Evolutionary conservation across 1,140 invertebrate genomes (phyloP).

Genomic region (Aradophagus sp.): DNA sequence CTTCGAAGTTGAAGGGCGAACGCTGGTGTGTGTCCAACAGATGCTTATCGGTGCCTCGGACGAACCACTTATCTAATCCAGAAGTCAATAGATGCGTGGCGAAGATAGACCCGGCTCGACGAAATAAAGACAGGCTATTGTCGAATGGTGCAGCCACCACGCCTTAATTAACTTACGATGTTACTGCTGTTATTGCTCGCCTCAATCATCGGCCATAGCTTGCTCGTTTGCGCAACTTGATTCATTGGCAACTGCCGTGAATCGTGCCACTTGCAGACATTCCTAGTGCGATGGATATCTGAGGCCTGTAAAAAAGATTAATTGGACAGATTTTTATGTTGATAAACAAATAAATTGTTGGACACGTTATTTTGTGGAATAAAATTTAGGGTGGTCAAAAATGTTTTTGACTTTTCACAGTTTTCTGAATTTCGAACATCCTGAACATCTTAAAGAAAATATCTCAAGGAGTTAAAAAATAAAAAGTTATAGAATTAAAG

Average conservation of each 20-base stretch:
- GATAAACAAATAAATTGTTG: constrained; percentile 47
- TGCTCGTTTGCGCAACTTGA: constrained; percentile 39
- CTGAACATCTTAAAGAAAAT: too few species aligned
- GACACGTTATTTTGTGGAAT: too few species aligned
- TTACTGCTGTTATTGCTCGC: constrained; percentile 59
- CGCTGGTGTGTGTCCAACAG: constrained; percentile 61
- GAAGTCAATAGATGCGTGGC: constrained; percentile 64
- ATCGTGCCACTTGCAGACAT: constrained; percentile 12
- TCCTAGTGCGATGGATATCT: too few species aligned
- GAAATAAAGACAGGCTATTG: constrained; percentile 65
- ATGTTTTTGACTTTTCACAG: too few species aligned
- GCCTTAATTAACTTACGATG: constrained; percentile 71
- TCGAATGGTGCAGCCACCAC: constrained; percentile 63
- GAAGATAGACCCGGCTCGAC: constrained; percentile 33
- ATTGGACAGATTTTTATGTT: constrained; percentile 14
- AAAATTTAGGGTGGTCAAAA: too few species aligned
- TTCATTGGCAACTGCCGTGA: constrained; percentile 27
- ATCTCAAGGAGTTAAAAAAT: too few species aligned
- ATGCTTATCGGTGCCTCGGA: constrained; percentile 63
- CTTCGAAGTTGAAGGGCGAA: constrained; percentile 56
- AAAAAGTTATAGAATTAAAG: too few species aligned
- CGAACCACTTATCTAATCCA: constrained; percentile 70
- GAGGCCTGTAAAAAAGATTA: constrained; percentile 19
- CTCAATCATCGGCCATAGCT: constrained; percentile 53
- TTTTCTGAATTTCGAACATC: too few species aligned